Evolutionary conservation across 2,888 invertebrate genomes (phyloP).

Genomic region (Tiliacea aurago): DNA sequence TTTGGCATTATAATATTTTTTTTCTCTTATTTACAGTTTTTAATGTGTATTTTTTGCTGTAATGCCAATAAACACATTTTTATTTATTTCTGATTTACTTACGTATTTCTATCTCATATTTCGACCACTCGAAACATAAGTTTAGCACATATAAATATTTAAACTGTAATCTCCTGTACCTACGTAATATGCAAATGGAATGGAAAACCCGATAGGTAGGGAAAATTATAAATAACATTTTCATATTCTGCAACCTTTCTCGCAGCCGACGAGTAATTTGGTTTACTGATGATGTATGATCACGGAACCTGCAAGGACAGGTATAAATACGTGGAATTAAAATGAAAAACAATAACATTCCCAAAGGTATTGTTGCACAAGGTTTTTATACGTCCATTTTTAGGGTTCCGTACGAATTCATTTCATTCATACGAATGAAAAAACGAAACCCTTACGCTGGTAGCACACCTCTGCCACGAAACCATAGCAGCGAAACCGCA

Average conservation of each 20-base stretch:
- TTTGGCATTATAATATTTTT: no score
- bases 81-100: not conserved
- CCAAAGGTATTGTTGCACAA: not conserved
- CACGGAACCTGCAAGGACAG: slow-evolving; percentile 14
- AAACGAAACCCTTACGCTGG: no score
- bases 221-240: slow-evolving; percentile 51
- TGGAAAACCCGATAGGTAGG: slow-evolving; percentile 37
- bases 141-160: slow-evolving; percentile 45
- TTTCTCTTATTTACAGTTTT: no score
- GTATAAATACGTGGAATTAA: slow-evolving; percentile 9
- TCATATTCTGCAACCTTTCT: slow-evolving; percentile 46
- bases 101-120: slow-evolving; percentile 13
- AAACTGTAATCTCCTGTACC: slow-evolving; percentile 53
- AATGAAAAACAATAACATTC: slow-evolving; percentile 9
- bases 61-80: no score
- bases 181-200: slow-evolving; percentile 52
- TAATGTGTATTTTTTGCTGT: no score
- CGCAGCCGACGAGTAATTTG: slow-evolving; percentile 40
- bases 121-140: slow-evolving; percentile 26
- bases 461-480: no score
- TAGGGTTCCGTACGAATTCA: no score
- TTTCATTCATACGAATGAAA: no score
- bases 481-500: no score
- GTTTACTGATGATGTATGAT: slow-evolving; percentile 34
- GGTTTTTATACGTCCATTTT: not conserved